Percentiles rank a stretch among this genome's conserved stretches.
Conservation (phyloP, 2,888 invertebrate species). For the Phortica okadai region DNA sequence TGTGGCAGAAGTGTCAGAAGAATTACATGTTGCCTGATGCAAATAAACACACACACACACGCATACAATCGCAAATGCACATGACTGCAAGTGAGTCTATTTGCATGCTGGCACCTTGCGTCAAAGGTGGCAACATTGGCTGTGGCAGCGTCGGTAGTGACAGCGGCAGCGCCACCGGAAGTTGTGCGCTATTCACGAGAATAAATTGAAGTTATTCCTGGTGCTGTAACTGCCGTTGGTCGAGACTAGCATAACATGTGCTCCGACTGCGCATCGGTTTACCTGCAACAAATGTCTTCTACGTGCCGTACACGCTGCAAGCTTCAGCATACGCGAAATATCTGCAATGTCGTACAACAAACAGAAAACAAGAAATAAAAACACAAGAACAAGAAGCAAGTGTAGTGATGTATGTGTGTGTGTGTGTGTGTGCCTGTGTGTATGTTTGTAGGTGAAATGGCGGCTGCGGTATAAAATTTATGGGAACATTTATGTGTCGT, state of each 20-base stretch:
- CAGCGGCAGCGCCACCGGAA: conserved; percentile 8
- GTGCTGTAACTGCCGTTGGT: not conserved
- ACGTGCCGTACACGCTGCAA: conserved; percentile 6
- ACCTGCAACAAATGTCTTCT: conserved; percentile 25
- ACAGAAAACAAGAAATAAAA: not conserved
- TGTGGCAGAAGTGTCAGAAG: not conserved
- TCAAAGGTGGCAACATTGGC: conserved; percentile 18
- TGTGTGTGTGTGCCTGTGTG: not conserved
- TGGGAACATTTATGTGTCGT: conserved; percentile 71
- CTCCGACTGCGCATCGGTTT: not conserved
- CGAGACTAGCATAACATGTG: not conserved
- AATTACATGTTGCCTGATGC: not conserved
- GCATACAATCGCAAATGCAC: not conserved
- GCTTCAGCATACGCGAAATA: not conserved
- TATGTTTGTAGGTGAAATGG: not conserved
- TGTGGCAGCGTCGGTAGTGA: not conserved
- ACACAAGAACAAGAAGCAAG: not conserved
- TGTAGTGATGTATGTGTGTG: too few relatives aligned
- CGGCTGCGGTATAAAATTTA: conserved; percentile 61
- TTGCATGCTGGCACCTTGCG: conserved; percentile 10
- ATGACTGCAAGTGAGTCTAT: not conserved
- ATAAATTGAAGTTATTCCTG: conserved; percentile 30
- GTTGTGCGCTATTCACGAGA: conserved; percentile 26
- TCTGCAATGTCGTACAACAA: not conserved
- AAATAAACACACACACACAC: conserved; percentile 1